These are phyloP conservation scores for Oscheius sp. DNA, from an alignment of 2,888 invertebrate species.

Conservation along the genomic window DNA sequence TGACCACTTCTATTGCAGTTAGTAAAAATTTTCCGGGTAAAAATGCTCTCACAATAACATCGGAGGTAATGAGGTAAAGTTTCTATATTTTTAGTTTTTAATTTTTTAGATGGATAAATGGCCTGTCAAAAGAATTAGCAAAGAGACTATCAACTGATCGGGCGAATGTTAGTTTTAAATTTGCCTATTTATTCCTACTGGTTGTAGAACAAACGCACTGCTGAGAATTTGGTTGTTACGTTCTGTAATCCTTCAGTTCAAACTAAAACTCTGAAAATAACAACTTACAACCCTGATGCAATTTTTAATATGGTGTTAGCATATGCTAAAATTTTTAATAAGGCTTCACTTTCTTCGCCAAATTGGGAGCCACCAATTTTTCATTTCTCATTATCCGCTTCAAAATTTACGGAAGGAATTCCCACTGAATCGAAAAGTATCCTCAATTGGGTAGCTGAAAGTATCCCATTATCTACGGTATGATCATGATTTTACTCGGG, in stretches of 20 bases:
- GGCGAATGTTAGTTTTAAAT: constrained; percentile 24
- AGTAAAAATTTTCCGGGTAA: constrained; percentile 89
- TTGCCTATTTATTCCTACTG: neutral
- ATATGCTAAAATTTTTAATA: constrained; percentile 31
- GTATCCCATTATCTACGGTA: constrained; percentile 6
- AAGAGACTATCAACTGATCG: constrained; percentile 50
- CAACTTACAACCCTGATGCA: constrained; percentile 36
- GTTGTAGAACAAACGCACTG: constrained; percentile 39
- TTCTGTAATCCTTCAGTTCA: constrained; percentile 29
- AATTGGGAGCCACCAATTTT: constrained; percentile 41
- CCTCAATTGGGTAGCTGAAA: constrained; percentile 24
- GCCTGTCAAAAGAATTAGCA: constrained; percentile 82
- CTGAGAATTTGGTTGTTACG: constrained; percentile 42
- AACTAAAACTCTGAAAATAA: constrained; percentile 44
- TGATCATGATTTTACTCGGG: too few species aligned
- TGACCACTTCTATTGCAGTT: constrained; percentile 92
- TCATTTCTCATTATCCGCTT: constrained; percentile 42
- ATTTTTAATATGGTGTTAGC: constrained; percentile 38
- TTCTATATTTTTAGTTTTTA: neutral
- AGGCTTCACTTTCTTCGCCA: constrained; percentile 11
- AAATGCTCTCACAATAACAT: constrained; percentile 79
- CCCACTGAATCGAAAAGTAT: constrained; percentile 32
- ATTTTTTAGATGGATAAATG: constrained; percentile 79
- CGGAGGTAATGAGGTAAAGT: neutral
- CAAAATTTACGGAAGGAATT: constrained; percentile 43